These are phyloP conservation scores for Drosophila setifemur DNA, from an alignment of 1,140 invertebrate species.

Conservation along the genomic window DNA sequence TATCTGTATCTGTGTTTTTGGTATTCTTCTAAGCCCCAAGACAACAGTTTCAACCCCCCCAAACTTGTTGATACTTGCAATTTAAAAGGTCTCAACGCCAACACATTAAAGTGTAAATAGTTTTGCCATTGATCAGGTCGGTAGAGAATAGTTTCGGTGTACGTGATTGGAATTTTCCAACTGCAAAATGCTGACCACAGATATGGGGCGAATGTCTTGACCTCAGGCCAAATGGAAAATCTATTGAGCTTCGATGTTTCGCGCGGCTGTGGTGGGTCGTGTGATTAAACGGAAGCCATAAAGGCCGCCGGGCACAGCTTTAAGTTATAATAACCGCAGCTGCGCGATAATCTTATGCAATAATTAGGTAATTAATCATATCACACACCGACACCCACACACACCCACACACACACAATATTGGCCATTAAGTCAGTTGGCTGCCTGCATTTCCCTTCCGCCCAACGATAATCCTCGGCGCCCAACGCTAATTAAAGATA, in stretches of 20 bases:
- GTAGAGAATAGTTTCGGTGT: constrained; percentile 19
- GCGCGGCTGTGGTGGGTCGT: neutral
- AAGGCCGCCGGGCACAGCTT: constrained; percentile 37
- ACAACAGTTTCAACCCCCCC: too few relatives aligned
- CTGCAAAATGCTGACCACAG: constrained; percentile 37
- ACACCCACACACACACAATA: neutral
- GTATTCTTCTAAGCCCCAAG: too few relatives aligned
- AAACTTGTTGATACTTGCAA: constrained; percentile 33
- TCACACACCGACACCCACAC: constrained; percentile 16
- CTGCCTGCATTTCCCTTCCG: neutral
- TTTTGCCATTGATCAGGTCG: constrained; percentile 41
- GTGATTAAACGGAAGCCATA: constrained; percentile 54
- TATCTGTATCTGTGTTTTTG: too few relatives aligned
- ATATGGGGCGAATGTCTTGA: neutral
- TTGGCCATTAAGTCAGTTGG: constrained; percentile 54
- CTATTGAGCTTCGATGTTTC: constrained; percentile 17
- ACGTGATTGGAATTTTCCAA: constrained; percentile 37
- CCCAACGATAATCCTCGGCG: neutral
- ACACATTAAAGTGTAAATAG: constrained; percentile 54
- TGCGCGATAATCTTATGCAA: constrained; percentile 62
- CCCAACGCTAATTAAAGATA: constrained; percentile 66
- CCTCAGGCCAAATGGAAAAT: constrained; percentile 24
- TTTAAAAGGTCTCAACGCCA: neutral
- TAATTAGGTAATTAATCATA: constrained; percentile 78
- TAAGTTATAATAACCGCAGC: constrained; percentile 46